Evolutionary conservation across 2,888 invertebrate genomes (phyloP).

Genomic region (Ecdyonurus torrentis): DNA sequence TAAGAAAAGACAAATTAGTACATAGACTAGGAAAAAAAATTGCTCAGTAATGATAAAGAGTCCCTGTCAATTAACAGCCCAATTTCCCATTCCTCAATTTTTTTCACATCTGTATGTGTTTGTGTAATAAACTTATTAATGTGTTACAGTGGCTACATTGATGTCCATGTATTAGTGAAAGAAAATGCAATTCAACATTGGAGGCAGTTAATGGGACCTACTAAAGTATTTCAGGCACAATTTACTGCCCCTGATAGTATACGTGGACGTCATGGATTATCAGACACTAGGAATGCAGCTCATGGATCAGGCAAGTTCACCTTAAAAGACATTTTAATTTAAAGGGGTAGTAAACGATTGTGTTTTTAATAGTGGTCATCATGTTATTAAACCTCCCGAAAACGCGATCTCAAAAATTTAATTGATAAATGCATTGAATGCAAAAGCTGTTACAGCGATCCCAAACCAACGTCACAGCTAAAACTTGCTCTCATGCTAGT

Average conservation of each 20-base stretch:
- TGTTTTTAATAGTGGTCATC: no score
- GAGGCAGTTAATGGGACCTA: constrained; percentile 77
- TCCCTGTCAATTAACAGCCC: no score
- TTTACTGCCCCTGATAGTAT: constrained; percentile 61
- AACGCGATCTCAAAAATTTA: neutral
- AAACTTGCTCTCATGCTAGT: neutral
- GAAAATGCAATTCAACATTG: constrained; percentile 61
- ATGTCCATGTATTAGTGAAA: constrained; percentile 59
- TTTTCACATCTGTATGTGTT: constrained; percentile 4
- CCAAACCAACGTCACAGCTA: no score
- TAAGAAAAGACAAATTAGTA: constrained; percentile 8
- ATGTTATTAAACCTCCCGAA: no score
- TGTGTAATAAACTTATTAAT: constrained; percentile 7
- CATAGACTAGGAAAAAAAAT: constrained; percentile 2
- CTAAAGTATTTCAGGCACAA: constrained; percentile 68
- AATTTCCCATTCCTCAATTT: neutral
- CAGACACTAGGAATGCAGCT: constrained; percentile 86
- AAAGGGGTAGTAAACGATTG: neutral
- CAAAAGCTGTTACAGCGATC: no score
- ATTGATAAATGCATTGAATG: constrained; percentile 6
- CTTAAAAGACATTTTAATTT: neutral
- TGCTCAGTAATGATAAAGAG: neutral
- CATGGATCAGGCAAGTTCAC: constrained; percentile 68
- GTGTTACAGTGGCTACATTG: constrained; percentile 61
- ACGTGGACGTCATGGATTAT: constrained; percentile 69